These are phyloP conservation scores for Patagioenas fasciata DNA, from an alignment of 2,113 vertebrate species.

Conservation along the genomic window DNA sequence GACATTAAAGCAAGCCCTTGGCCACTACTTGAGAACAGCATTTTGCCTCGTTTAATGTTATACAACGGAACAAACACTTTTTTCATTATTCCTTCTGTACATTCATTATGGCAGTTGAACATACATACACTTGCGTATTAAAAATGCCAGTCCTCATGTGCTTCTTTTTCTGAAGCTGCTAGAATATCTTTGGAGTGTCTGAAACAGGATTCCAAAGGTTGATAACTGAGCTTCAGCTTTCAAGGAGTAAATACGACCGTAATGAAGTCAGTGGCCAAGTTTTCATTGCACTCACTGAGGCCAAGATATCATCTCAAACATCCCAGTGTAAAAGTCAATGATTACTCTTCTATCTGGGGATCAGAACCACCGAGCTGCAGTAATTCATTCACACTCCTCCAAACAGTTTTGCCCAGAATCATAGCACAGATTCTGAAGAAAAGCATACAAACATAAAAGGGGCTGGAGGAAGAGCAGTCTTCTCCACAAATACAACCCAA, in stretches of 20 bases:
- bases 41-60: not conserved
- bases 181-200: not conserved
- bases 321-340: not conserved
- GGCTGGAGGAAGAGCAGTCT: not conserved
- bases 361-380: not conserved
- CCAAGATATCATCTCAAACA: not conserved
- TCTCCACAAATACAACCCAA: not conserved
- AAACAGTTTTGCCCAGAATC: not conserved
- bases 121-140: not conserved
- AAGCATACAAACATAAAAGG: not conserved
- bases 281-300: not conserved
- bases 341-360: not conserved
- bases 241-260: not conserved
- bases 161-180: not conserved
- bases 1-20: not conserved
- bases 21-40: not conserved
- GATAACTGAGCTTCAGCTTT: not conserved
- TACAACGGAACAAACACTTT: not conserved
- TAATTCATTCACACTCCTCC: not conserved
- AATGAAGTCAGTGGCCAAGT: not conserved
- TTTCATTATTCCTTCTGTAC: not conserved
- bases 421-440: not conserved
- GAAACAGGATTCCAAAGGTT: not conserved
- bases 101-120: not conserved
- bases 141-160: not conserved